A percentile compares a stretch with the other conserved stretches of the same genome.
Evolutionary conservation across 2,113 vertebrate genomes (phyloP).

Genomic region (Ivindomyrus marchei): DNA sequence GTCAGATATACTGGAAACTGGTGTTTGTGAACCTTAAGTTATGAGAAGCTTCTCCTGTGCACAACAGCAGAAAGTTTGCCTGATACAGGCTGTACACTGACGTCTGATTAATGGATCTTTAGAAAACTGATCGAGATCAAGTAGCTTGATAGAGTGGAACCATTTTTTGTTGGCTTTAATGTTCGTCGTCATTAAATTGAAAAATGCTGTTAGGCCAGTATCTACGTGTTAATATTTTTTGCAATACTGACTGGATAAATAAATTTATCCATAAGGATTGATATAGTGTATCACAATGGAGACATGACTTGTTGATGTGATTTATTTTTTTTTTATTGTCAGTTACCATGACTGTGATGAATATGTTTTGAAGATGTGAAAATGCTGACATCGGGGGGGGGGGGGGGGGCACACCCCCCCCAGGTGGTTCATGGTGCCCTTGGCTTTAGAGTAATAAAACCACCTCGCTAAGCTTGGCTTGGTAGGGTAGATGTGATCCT

Average conservation of each 20-base stretch:
- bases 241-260: too few species aligned
- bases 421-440: constrained; percentile 69
- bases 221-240: background rate
- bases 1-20: background rate
- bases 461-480: background rate
- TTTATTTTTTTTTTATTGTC: background rate
- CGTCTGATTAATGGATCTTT: background rate
- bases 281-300: background rate
- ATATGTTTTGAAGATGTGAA: constrained; percentile 92
- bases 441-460: constrained; percentile 61
- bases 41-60: background rate
- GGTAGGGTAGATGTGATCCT: constrained; percentile 71
- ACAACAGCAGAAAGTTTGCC: background rate
- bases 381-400: constrained; percentile 84
- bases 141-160: background rate
- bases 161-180: background rate
- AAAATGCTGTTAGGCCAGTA: background rate
- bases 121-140: background rate
- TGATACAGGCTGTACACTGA: background rate
- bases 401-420: constrained; percentile 64
- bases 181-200: background rate
- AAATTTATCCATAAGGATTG: background rate
- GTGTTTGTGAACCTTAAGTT: background rate
- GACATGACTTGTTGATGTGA: background rate
- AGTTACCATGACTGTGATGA: constrained; percentile 79